Evolutionary conservation across 2,888 invertebrate species (phyloP), one percentile per base, ranked within the genome.

Genomic region (Orthosia gracilis): DNA sequence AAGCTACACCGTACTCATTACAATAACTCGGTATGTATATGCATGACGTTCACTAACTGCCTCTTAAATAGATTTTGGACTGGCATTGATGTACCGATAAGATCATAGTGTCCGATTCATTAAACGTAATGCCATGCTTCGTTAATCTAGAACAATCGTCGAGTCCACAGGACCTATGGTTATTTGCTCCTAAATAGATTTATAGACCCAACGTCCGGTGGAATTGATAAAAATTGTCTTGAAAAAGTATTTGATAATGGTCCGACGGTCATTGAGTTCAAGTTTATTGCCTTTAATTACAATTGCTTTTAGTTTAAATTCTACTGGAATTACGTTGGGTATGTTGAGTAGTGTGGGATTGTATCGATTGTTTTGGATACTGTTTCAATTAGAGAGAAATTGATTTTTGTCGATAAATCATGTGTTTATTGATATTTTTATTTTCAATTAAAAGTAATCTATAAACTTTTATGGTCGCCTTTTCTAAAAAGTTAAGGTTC

Each of bases 141-240:
- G 94, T 95, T 96, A 94, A 95, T 94, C 92, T 92, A 92, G 92
- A 91, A 96, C 96, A 96, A 96, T 96, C 90, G 95, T 84, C 92
- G 84, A 92, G 94, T 93, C 88, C 85, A 86, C 85, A 90, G 88
- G 90, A 90, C 89, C 91, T 91, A 91, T 92, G 89, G 78, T 89
- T 90, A 90, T 90, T 87, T 89, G 85, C 85, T 76, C 63, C 81
- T 88, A 90, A 91, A 91, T 89, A 88, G 83, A 88, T 92, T 91
- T 90, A 92, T 90, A 87, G 88, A 84, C 78, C 83, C 83, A 63
- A 88, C 88, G 87, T 92, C 91, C 92, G 91, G 91, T 91, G 85
- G 88, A 91, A 91, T 91, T 91, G 90, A 91, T 90, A 90, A 91
- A 85, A 90, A 88, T 89, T 89, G 84, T 83, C 88, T 84, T 81